phyloP scores from a whole-genome alignment of 2,113 vertebrate genomes.

The Lates calcarifer region DNA sequence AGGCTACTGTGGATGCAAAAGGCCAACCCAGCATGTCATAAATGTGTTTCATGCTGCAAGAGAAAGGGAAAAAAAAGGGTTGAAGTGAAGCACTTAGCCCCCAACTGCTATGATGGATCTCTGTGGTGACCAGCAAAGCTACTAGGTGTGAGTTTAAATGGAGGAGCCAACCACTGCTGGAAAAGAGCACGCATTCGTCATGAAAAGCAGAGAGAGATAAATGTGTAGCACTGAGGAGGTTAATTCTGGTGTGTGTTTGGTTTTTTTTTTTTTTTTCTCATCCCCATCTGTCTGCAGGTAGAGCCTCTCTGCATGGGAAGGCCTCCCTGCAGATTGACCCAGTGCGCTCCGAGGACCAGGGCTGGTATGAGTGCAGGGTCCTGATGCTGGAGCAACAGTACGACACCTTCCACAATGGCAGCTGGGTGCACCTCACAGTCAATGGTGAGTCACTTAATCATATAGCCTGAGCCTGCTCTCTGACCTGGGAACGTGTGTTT shows the following conservation, averaged over 20 bases:
- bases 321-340: constrained; percentile 97
- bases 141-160: constrained; percentile 1
- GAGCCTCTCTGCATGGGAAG: constrained; percentile 95
- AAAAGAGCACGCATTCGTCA: constrained; percentile 15
- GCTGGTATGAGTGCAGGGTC: constrained; percentile 99
- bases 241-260: neutral
- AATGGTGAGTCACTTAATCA: constrained; percentile 87
- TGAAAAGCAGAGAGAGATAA: constrained; percentile 5
- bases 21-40: neutral
- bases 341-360: constrained; percentile 96
- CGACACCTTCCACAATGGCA: constrained; percentile 99
- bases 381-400: constrained; percentile 98
- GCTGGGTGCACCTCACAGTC: constrained; percentile 99
- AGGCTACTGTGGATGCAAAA: constrained; percentile 7
- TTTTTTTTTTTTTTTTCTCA: neutral
- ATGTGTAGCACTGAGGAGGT: neutral
- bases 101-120: constrained; percentile 33
- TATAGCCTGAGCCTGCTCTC: neutral
- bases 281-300: constrained; percentile 81
- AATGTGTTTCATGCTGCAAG: constrained; percentile 4
- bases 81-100: constrained; percentile 35
- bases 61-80: neutral
- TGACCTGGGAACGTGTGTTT: constrained; percentile 4
- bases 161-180: neutral
- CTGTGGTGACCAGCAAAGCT: constrained; percentile 8